Conservation (phyloP, 2,888 invertebrate genomes). For the Euzetes globulus region DNA sequence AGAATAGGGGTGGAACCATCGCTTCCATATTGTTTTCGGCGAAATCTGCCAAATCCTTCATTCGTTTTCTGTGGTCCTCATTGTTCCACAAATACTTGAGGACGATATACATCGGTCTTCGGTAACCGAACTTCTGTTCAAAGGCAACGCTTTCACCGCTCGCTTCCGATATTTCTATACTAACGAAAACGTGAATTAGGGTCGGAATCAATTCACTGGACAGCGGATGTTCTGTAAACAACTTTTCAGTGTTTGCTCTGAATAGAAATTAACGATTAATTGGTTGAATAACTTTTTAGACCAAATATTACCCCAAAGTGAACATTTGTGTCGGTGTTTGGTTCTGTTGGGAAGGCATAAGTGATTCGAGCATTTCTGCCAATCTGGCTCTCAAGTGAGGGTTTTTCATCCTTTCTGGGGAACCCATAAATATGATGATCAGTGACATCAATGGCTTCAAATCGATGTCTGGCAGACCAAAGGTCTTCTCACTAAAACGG, state of each 20-base stretch:
- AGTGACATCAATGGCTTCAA: conserved; percentile 52
- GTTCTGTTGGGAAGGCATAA: conserved; percentile 52
- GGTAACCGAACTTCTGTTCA: conserved; percentile 93
- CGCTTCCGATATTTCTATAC: conserved; percentile 79
- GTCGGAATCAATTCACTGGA: conserved; percentile 62
- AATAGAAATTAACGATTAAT: background rate
- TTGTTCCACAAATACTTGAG: conserved; percentile 85
- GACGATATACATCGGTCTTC: conserved; percentile 86
- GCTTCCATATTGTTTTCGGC: conserved; percentile 84
- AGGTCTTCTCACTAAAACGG: conserved; percentile 57
- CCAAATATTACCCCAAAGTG: background rate
- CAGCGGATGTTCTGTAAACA: conserved; percentile 65
- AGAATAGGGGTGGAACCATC: conserved; percentile 78
- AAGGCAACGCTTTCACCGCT: conserved; percentile 74
- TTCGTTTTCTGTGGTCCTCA: conserved; percentile 65
- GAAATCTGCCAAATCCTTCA: conserved; percentile 66
- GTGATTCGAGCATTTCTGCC: conserved; percentile 78
- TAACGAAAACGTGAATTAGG: conserved; percentile 85
- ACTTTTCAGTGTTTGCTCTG: conserved; percentile 52
- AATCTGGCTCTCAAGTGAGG: conserved; percentile 84
- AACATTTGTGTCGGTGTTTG: background rate
- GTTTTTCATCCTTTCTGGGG: conserved; percentile 69
- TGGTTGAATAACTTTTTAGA: background rate
- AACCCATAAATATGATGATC: conserved; percentile 81
- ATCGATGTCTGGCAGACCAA: conserved; percentile 52